Conservation (phyloP, 2,113 vertebrate species). For the Thunnus thynnus region DNA sequence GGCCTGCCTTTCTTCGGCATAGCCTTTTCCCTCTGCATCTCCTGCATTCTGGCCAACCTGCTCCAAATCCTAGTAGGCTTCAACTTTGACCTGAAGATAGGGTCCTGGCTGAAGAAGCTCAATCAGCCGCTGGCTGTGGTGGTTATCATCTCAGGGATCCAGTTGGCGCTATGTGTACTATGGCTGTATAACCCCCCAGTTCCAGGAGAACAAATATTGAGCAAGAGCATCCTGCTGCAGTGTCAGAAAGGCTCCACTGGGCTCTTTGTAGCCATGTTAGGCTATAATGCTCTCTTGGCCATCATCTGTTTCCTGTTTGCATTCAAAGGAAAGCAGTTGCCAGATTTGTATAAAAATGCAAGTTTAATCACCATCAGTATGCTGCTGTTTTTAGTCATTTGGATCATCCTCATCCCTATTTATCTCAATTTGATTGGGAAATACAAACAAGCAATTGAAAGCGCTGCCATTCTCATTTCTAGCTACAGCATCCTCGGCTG, state of each 20-base stretch:
- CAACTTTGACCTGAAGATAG: conserved; percentile 35
- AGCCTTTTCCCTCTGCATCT: conserved; percentile 70
- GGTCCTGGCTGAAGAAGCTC: conserved; percentile 53
- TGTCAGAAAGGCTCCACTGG: conserved; percentile 8
- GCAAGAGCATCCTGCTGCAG: not conserved
- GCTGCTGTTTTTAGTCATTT: conserved; percentile 74
- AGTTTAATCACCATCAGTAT: conserved; percentile 69
- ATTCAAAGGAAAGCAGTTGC: conserved; percentile 67
- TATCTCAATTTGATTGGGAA: conserved; percentile 82
- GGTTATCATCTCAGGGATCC: conserved; percentile 49
- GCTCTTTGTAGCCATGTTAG: conserved; percentile 50
- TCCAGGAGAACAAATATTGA: accelerated
- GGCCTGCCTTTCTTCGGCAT: conserved; percentile 68
- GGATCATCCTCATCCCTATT: conserved; percentile 88
- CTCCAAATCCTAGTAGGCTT: conserved; percentile 78
- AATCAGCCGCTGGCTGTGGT: conserved; percentile 59
- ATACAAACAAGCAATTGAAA: conserved; percentile 84
- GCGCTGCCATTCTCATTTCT: conserved; percentile 88
- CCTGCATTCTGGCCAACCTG: conserved; percentile 78
- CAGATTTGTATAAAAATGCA: conserved; percentile 79
- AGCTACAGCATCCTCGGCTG: conserved; percentile 87
- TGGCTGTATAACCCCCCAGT: conserved; percentile 55
- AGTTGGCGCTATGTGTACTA: conserved; percentile 53
- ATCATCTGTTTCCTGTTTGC: conserved; percentile 71
- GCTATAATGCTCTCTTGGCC: conserved; percentile 61